Evolutionary conservation across 2,797 vertebrate genomes (phyloP).

Genomic region (Meda fulgida): DNA sequence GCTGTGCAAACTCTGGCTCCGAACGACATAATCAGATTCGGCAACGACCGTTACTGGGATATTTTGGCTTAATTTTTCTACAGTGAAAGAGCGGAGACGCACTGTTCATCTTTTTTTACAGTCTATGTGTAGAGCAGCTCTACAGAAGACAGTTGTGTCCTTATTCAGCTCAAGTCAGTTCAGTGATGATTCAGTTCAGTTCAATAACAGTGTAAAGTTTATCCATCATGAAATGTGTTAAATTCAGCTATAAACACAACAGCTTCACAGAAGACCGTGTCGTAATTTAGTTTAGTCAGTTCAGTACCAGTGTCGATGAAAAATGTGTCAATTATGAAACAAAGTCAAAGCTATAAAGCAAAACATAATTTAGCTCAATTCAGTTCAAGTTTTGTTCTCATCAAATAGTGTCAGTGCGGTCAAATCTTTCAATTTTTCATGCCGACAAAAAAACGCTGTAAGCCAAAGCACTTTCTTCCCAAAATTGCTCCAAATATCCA

Average conservation of each 20-base stretch:
- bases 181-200: too few species aligned
- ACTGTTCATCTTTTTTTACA: background rate
- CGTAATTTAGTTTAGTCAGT: background rate
- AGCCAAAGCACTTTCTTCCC: background rate
- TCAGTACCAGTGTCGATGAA: background rate
- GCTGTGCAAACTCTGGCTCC: background rate
- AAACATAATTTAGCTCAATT: background rate
- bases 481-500: slow-evolving; percentile 1
- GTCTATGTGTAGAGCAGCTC: background rate
- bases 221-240: background rate
- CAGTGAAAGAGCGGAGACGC: background rate
- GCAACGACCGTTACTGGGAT: too few species aligned
- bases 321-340: background rate
- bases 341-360: background rate
- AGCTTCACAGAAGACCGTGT: background rate
- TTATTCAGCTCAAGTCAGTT: background rate
- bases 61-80: too few species aligned
- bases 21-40: too few species aligned
- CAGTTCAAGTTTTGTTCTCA: background rate
- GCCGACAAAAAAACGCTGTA: background rate
- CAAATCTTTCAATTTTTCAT: background rate
- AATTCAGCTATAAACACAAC: background rate
- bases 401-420: background rate
- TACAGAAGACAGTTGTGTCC: background rate
- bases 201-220: background rate